phyloP scores from a whole-genome alignment of 2,888 invertebrate genomes.

The Apoda limacodes region DNA sequence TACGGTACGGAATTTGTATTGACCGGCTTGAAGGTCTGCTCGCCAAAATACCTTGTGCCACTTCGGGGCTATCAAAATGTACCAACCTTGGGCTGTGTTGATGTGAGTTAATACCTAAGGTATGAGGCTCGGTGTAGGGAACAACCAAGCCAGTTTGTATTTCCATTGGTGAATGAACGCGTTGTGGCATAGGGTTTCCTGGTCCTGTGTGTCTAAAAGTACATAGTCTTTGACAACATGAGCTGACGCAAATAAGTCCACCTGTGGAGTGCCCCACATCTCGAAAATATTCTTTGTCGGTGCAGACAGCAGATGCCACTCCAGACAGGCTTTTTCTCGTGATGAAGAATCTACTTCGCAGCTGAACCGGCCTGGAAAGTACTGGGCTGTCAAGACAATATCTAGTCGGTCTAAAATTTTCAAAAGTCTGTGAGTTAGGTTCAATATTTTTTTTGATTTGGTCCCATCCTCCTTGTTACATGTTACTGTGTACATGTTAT shows the following conservation, averaged over 20 bases:
- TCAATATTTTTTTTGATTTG: slow-evolving; percentile 10
- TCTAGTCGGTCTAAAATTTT: no score
- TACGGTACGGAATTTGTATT: slow-evolving; percentile 2
- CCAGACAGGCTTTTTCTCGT: slow-evolving; percentile 4
- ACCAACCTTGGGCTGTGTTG: slow-evolving; percentile 16
- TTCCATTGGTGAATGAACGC: slow-evolving; percentile 12
- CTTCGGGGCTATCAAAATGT: no score
- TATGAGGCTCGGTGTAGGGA: slow-evolving; percentile 1
- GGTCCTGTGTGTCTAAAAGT: slow-evolving; percentile 9
- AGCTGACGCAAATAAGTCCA: slow-evolving; percentile 19
- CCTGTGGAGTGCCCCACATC: slow-evolving; percentile 14
- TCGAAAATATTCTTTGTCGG: slow-evolving; percentile 10
- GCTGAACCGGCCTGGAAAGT: slow-evolving; percentile 20
- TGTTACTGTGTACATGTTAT: no score
- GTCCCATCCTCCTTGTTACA: no score
- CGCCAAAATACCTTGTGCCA: no score
- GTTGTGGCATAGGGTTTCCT: slow-evolving; percentile 13
- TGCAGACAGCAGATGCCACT: no score
- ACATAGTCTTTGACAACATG: slow-evolving; percentile 14
- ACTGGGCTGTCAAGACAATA: slow-evolving; percentile 12
- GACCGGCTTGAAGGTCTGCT: slow-evolving; percentile 16
- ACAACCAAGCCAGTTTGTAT: background rate
- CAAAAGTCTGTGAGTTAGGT: slow-evolving; percentile 9
- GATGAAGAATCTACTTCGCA: slow-evolving; percentile 15
- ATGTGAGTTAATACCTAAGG: slow-evolving; percentile 17